A percentile compares a stretch with the other conserved stretches of the same genome.
Evolutionary conservation across 2,113 vertebrate genomes (phyloP).

Genomic region (Megalops atlanticus): DNA sequence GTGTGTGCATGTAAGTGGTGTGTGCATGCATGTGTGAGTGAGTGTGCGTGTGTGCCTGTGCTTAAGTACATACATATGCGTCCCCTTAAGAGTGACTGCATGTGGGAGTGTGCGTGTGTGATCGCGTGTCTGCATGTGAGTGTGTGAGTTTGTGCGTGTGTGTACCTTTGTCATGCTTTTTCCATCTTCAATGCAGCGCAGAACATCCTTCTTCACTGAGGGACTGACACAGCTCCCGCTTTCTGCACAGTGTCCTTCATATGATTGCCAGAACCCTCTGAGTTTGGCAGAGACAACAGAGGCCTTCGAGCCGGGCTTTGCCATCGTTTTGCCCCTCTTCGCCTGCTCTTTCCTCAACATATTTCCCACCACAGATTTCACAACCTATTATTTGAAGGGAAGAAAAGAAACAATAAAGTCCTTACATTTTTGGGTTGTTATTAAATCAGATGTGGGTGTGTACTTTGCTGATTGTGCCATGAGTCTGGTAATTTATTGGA

Average conservation of each 20-base stretch:
- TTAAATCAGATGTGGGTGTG: too few species aligned
- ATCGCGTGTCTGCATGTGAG: background rate
- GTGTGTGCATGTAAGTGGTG: background rate
- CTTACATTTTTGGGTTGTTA: background rate
- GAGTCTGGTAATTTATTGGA: too few species aligned
- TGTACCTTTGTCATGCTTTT: constrained; percentile 33
- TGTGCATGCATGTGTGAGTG: background rate
- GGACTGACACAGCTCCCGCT: constrained; percentile 39
- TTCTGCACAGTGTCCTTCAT: constrained; percentile 32
- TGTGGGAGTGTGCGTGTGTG: too few species aligned
- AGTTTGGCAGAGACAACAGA: constrained; percentile 34
- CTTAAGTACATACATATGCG: too few species aligned
- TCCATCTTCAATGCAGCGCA: constrained; percentile 35
- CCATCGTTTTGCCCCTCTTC: constrained; percentile 24
- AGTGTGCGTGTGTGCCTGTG: constrained; percentile 28
- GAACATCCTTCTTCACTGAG: constrained; percentile 35
- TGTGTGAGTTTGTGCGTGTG: background rate
- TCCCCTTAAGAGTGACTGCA: too few species aligned
- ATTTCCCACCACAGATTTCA: background rate
- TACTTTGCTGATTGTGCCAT: too few species aligned
- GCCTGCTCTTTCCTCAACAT: constrained; percentile 1
- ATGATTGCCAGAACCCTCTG: constrained; percentile 42
- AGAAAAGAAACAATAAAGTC: background rate
- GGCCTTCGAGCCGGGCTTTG: background rate
- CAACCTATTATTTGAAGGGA: background rate